phyloP scores from a whole-genome alignment of 1,140 invertebrate genomes.

The Drosophila orosa region DNA sequence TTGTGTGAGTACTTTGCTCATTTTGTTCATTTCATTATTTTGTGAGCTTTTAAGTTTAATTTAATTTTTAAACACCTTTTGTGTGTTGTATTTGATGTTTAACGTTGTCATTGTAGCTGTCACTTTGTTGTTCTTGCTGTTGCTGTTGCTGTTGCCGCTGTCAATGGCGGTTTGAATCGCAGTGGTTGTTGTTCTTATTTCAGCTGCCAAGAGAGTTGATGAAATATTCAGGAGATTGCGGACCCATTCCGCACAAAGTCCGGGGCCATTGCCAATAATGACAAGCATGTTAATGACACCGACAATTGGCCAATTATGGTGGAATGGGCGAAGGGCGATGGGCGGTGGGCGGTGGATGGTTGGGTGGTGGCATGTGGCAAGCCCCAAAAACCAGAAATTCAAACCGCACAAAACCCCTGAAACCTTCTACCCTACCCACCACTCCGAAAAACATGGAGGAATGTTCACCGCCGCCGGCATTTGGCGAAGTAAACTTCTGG shows the following conservation, averaged over 20 bases:
- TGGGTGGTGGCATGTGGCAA: constrained; percentile 16
- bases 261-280: constrained; percentile 56
- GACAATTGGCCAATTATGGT: constrained; percentile 73
- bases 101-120: constrained; percentile 52
- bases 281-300: constrained; percentile 68
- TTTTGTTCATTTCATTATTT: constrained; percentile 75
- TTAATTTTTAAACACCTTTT: constrained; percentile 80
- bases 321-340: constrained; percentile 25
- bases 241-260: constrained; percentile 15
- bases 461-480: neutral
- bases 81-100: constrained; percentile 69
- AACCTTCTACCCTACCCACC: neutral
- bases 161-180: constrained; percentile 2
- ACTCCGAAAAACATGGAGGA: constrained; percentile 1
- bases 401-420: constrained; percentile 20
- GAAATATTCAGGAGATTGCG: constrained; percentile 69
- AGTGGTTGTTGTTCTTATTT: constrained; percentile 27
- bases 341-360: neutral
- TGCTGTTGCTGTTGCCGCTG: neutral
- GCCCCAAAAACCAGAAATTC: constrained; percentile 29
- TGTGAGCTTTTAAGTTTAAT: constrained; percentile 79
- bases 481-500: constrained; percentile 18
- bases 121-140: constrained; percentile 7
- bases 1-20: constrained; percentile 52
- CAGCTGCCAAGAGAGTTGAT: constrained; percentile 51